Evolutionary conservation across 2,113 vertebrate genomes (phyloP), one percentile per base, ranked within the genome.

Genomic region (Jaculus jaculus): DNA sequence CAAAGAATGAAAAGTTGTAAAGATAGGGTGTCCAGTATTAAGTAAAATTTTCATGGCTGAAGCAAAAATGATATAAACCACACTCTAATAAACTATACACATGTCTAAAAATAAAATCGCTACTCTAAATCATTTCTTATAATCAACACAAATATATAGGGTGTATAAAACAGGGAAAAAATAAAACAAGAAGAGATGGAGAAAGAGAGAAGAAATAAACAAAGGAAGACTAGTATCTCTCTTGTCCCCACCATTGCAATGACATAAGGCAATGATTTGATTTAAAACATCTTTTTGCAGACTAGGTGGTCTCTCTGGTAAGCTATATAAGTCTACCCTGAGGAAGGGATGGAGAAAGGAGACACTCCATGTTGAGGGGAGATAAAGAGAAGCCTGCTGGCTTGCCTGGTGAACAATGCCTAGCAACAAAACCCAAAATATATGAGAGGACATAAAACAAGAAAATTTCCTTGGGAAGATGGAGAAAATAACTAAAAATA

Each of bases 101-200:
- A 74, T 47, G 17, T 20, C 18, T 93, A 75, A 94, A 83, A 84
- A 54, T 95, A 74, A 96, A 93, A 87, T 73, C 63, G 1, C 3
- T 80, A 21, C 18, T 32, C 26, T 94, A 94, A 79, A 66, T 63
- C 83, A 16, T 65, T 63, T 71, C 65, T 61, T 74, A 69, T 73
- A 61, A 73, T 74, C 66, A 63, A 42, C 42, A n/a, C 3, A 90
- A 74, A 83, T 30, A 80, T 4, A 61, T 0, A 84, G 2, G 90
- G 68, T 84, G 30, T 60, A 77, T 42, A 90, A 89, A 91, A 34
- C 20, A 54, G 7, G 68, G 11, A n/a, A n/a, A n/a, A n/a, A n/a
- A n/a, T 28, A 34, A 34, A 12, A 15, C 6, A 37, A 1, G 28
- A 17, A n/a, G 11, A 8, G 20, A 23, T 28, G 20, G 18, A 2